Evolutionary conservation across 2,797 vertebrate species (phyloP).

Genomic region (Anabas testudineus): DNA sequence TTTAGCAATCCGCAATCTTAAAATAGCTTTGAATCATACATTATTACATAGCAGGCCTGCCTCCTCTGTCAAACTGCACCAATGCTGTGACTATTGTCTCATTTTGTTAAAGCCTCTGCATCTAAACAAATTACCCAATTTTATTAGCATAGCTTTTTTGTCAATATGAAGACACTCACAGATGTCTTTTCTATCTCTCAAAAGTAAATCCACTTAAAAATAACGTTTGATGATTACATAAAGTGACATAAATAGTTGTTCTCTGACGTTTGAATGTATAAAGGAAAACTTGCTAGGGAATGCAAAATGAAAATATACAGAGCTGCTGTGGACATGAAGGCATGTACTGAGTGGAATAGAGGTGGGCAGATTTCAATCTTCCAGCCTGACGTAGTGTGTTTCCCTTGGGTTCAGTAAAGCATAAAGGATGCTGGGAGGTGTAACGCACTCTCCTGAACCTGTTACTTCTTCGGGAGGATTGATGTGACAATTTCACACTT

Average conservation of each 20-base stretch:
- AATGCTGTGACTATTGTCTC: slow-evolving; percentile 67
- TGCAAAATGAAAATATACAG: slow-evolving; percentile 28
- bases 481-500: slow-evolving; percentile 63
- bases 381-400: slow-evolving; percentile 49
- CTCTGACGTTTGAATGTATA: slow-evolving; percentile 27
- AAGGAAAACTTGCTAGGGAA: slow-evolving; percentile 40
- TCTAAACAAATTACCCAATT: slow-evolving; percentile 54
- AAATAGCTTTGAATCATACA: slow-evolving; percentile 83
- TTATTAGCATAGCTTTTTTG: slow-evolving; percentile 76
- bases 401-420: slow-evolving; percentile 66
- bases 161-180: slow-evolving; percentile 47
- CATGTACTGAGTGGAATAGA: background rate
- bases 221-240: slow-evolving; percentile 38
- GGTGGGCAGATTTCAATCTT: slow-evolving; percentile 66
- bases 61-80: slow-evolving; percentile 66
- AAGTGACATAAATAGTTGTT: slow-evolving; percentile 29
- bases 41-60: slow-evolving; percentile 74
- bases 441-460: slow-evolving; percentile 53
- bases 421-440: slow-evolving; percentile 67
- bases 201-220: slow-evolving; percentile 45
- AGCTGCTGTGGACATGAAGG: slow-evolving; percentile 25
- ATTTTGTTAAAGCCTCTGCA: slow-evolving; percentile 53
- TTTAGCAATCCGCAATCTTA: slow-evolving; percentile 70
- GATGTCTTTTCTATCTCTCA: slow-evolving; percentile 50
- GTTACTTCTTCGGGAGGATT: slow-evolving; percentile 57